These are phyloP conservation scores for Tautogolabrus adspersus DNA, from an alignment of 2,113 vertebrate genomes.

Conservation along the genomic window DNA sequence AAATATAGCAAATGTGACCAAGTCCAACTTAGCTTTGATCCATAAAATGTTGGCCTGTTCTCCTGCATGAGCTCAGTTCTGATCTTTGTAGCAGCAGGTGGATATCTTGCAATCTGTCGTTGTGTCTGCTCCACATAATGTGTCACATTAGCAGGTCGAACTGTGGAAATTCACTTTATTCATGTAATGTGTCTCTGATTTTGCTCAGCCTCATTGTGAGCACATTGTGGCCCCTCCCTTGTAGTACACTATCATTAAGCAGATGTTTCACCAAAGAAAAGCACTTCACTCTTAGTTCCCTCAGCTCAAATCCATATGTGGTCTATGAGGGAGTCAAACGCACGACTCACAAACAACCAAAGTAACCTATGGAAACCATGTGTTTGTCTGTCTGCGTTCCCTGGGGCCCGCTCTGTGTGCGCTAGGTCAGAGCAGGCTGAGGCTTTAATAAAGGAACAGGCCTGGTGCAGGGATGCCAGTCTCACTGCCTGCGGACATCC, in stretches of 20 bases:
- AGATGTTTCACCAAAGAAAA: slow-evolving; percentile 74
- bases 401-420: slow-evolving; percentile 67
- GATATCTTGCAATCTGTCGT: slow-evolving; percentile 13
- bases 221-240: slow-evolving; percentile 34
- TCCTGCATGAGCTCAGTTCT: neutral
- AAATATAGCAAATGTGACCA: neutral
- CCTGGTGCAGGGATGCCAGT: slow-evolving; percentile 77
- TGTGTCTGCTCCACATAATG: slow-evolving; percentile 15
- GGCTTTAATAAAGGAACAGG: slow-evolving; percentile 80
- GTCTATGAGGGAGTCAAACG: slow-evolving; percentile 69
- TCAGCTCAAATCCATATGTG: slow-evolving; percentile 74
- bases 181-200: slow-evolving; percentile 72
- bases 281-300: slow-evolving; percentile 59
- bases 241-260: slow-evolving; percentile 74
- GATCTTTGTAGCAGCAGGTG: slow-evolving; percentile 45
- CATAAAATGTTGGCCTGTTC: neutral
- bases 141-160: slow-evolving; percentile 44
- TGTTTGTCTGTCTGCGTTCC: slow-evolving; percentile 69
- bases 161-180: slow-evolving; percentile 58
- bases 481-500: slow-evolving; percentile 70
- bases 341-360: slow-evolving; percentile 75
- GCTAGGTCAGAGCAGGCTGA: slow-evolving; percentile 75
- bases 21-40: neutral
- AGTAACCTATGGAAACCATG: slow-evolving; percentile 80
- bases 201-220: slow-evolving; percentile 41